Conservation (phyloP, 2,888 invertebrate genomes). For the Furcula furcula region DNA sequence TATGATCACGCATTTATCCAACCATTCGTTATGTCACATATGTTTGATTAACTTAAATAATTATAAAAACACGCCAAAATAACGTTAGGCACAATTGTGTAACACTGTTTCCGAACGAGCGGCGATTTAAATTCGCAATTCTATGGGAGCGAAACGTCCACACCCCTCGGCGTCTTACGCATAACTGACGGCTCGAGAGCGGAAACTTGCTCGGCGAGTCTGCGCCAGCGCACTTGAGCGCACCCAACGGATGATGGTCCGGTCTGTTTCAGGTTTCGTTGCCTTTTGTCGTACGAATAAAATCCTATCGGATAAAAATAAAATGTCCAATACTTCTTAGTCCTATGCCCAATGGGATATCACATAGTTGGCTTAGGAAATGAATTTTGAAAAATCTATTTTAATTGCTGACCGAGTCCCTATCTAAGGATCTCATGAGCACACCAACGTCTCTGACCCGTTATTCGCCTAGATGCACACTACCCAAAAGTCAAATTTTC, state of each 20-base stretch:
- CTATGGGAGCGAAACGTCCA: conserved; percentile 41
- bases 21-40: conserved; percentile 33
- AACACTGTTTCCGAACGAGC: conserved; percentile 66
- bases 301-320: conserved; percentile 49
- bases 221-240: conserved; percentile 61
- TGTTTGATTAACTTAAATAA: conserved; percentile 42
- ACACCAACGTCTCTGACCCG: too few relatives aligned
- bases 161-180: conserved; percentile 52
- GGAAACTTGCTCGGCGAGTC: conserved; percentile 64
- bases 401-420: too few relatives aligned
- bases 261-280: conserved; percentile 62
- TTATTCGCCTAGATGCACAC: too few relatives aligned
- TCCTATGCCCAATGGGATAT: too few relatives aligned
- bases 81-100: conserved; percentile 57
- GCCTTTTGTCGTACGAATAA: conserved; percentile 64
- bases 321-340: conserved; percentile 61
- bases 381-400: too few relatives aligned
- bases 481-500: too few relatives aligned
- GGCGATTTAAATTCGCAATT: conserved; percentile 48
- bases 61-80: conserved; percentile 42
- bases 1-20: conserved; percentile 50
- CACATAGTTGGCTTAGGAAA: too few relatives aligned
- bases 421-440: too few relatives aligned
- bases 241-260: conserved; percentile 68
- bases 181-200: conserved; percentile 51